phyloP scores from a whole-genome alignment of 2,888 invertebrate species.

The Icerya purchasi region DNA sequence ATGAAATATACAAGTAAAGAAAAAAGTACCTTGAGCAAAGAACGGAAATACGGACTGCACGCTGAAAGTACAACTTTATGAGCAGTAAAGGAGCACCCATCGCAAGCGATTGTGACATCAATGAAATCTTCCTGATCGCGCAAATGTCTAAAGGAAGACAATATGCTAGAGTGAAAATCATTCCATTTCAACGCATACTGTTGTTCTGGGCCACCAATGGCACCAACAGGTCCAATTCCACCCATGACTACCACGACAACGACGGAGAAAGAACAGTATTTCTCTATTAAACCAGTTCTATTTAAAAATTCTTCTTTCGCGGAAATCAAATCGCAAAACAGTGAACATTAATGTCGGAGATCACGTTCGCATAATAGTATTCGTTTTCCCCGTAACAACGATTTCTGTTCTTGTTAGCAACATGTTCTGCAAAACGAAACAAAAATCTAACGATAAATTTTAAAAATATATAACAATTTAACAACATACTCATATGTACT shows the following conservation, averaged over 20 bases:
- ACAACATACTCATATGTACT: too few species aligned
- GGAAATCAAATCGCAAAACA: too few species aligned
- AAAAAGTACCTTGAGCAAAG: conserved; percentile 52
- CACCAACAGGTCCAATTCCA: conserved; percentile 18
- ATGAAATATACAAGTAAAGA: too few species aligned
- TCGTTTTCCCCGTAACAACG: too few species aligned
- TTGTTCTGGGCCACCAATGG: conserved; percentile 35
- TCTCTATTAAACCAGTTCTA: too few species aligned
- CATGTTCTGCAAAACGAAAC: too few species aligned
- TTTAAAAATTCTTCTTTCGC: too few species aligned
- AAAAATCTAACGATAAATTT: too few species aligned
- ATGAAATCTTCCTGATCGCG: conserved; percentile 81
- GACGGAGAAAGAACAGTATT: too few species aligned
- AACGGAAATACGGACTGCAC: conserved; percentile 78
- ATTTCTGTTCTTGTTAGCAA: too few species aligned
- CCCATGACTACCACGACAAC: conserved; percentile 20
- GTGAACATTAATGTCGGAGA: not conserved
- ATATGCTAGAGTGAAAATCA: conserved; percentile 78
- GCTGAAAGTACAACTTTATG: conserved; percentile 80
- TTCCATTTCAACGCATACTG: conserved; percentile 88
- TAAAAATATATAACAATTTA: too few species aligned
- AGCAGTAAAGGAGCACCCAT: conserved; percentile 60
- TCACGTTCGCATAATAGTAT: too few species aligned
- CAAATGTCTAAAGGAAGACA: conserved; percentile 70
- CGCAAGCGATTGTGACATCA: conserved; percentile 80